phyloP scores from a whole-genome alignment of 2,797 vertebrate species.

The Tympanoctomys barrerae region DNA sequence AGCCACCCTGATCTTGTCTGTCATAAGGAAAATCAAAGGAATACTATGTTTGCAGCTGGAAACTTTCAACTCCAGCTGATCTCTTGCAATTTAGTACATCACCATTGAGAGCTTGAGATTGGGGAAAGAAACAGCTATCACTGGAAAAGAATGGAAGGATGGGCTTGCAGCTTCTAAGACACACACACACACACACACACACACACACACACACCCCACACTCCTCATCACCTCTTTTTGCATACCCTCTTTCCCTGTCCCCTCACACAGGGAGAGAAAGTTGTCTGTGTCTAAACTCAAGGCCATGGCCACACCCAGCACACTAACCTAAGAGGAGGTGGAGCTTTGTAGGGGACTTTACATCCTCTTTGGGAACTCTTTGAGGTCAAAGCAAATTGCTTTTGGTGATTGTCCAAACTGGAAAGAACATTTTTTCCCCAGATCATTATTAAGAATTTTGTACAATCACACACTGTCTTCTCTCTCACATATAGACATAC shows the following conservation, averaged over 20 bases:
- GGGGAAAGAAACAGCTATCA: background rate
- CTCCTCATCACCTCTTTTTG: background rate
- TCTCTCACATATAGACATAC: conserved; percentile 59
- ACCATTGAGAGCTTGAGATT: background rate
- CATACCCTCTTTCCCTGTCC: accelerated
- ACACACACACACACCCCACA: background rate
- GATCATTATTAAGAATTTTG: conserved; percentile 85
- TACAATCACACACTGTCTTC: conserved; percentile 59
- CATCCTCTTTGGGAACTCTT: conserved; percentile 59
- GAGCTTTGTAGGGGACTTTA: accelerated
- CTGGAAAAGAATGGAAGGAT: background rate
- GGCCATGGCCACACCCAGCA: background rate
- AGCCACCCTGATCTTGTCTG: background rate
- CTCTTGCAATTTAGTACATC: background rate
- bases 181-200: background rate
- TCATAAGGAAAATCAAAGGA: background rate
- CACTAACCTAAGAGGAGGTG: background rate
- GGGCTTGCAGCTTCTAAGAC: background rate
- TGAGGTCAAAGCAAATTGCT: conserved; percentile 69
- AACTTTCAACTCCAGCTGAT: background rate
- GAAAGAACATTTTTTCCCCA: conserved; percentile 77
- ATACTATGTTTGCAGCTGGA: background rate
- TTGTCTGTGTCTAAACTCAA: conserved; percentile 41
- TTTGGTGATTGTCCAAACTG: conserved; percentile 81
- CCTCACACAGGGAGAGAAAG: background rate